Percentiles rank a stretch among this genome's conserved stretches.
Evolutionary conservation across 2,888 invertebrate genomes (phyloP).

Genomic region (Dynastes maya): DNA sequence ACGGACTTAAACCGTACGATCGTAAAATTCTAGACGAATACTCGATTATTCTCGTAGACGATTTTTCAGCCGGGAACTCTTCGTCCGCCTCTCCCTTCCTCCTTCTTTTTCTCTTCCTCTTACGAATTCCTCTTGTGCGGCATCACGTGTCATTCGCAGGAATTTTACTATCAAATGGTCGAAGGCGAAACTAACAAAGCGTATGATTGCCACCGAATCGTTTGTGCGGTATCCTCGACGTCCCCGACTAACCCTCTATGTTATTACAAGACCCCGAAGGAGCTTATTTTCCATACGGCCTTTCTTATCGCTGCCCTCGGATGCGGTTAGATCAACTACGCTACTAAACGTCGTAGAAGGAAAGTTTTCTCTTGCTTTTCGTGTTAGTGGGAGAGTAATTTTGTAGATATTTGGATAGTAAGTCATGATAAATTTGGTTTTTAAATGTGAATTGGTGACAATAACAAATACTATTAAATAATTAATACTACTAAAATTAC

Average conservation of each 20-base stretch:
- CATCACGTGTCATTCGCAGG: slow-evolving; percentile 69
- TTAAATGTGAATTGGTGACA: too few species aligned
- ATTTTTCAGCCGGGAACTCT: neutral
- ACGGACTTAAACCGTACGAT: too few species aligned
- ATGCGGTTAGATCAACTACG: slow-evolving; percentile 25
- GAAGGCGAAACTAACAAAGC: slow-evolving; percentile 67
- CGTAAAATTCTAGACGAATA: too few species aligned
- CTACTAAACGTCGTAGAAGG: slow-evolving; percentile 9
- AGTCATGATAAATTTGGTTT: too few species aligned
- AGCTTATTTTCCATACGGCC: slow-evolving; percentile 51
- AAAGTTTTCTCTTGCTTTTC: slow-evolving; percentile 18
- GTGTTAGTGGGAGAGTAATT: slow-evolving; percentile 3
- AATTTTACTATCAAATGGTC: slow-evolving; percentile 71
- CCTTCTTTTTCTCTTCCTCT: neutral
- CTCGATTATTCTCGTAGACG: slow-evolving; percentile 18
- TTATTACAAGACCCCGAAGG: slow-evolving; percentile 53
- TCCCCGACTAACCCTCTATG: slow-evolving; percentile 50
- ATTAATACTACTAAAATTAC: too few species aligned
- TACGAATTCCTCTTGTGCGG: slow-evolving; percentile 58
- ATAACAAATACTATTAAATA: too few species aligned
- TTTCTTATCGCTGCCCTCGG: slow-evolving; percentile 29
- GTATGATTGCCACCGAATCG: slow-evolving; percentile 69
- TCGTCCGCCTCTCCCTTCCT: too few species aligned
- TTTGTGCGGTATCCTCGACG: slow-evolving; percentile 61
- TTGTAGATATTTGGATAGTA: too few species aligned